Evolutionary conservation across 2,113 vertebrate species (phyloP), one percentile per base, ranked within the genome.

Genomic region (Natator depressus): DNA sequence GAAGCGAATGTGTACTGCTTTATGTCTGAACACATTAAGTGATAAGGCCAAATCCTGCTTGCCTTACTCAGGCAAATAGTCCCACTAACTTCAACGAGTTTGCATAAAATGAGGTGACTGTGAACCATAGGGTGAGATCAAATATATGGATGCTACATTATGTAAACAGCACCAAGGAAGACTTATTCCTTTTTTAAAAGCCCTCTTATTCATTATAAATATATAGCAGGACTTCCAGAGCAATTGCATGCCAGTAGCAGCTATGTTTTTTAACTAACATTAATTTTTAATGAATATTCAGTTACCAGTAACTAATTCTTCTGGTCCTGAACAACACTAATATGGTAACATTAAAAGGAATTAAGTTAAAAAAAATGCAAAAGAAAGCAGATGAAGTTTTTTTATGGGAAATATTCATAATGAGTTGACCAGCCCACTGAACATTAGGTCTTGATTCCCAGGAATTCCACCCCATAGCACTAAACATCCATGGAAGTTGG

Each of bases 81-180:
- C 95, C 82, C 79, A 85, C 75, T 87, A 50, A 79, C 11, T 92
- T 88, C 90, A 65, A 76, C 55, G 93, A 5, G 93, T 96, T 95
- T 95, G 87, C 85, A 91, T 96, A 89, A 95, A 72, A 89, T 57
- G 94, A 97, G 78, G 92, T 72, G n/a, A 92, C 91, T 93, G 92
- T 93, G 22, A 80, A 80, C 91, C 96, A 96, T 96, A 75, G 22
- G 93, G 87, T 81, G 89, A 92, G 5, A 42, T 6, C 78, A 96
- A 94, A 97, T 95, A 89, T 62, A 78, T 3, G 69, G 81, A 75
- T 6, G 85, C 87, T 82, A 31, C 46, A 82, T 51, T 50, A 82
- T 49, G 55, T 2, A 17, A 94, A 75, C 20, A 75, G 79, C 72
- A 53, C 0, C 0, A 72, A 19, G 84, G 79, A 89, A 84, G 0